phyloP scores from a whole-genome alignment of 2,888 invertebrate species.

The Drosophila fungiperda region DNA sequence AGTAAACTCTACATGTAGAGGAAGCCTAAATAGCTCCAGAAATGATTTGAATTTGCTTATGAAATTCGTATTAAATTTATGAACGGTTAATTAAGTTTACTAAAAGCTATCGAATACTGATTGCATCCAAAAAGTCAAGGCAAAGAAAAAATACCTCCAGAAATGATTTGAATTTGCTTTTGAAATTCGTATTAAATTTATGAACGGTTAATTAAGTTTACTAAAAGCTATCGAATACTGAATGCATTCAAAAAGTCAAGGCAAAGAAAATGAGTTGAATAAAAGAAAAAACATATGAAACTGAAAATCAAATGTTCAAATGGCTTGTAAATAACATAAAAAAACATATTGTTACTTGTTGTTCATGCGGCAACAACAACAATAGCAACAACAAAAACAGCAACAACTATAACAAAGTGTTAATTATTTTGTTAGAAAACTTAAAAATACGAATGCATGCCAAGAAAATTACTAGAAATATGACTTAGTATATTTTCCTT shows the following conservation, averaged over 20 bases:
- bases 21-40: conserved; percentile 27
- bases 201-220: conserved; percentile 54
- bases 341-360: conserved; percentile 57
- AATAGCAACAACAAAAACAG: conserved; percentile 22
- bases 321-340: conserved; percentile 58
- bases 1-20: conserved; percentile 45
- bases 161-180: conserved; percentile 12
- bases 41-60: conserved; percentile 12
- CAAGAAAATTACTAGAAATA: conserved; percentile 48
- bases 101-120: conserved; percentile 30
- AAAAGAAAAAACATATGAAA: conserved; percentile 24
- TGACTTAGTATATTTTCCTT: conserved; percentile 17
- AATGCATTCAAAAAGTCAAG: conserved; percentile 36
- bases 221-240: conserved; percentile 31
- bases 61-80: conserved; percentile 35
- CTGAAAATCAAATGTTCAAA: conserved; percentile 34
- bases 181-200: conserved; percentile 34
- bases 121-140: conserved; percentile 36
- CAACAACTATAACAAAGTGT: conserved; percentile 48
- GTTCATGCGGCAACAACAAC: conserved; percentile 67
- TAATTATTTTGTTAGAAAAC: conserved; percentile 60
- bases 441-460: conserved; percentile 54
- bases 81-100: conserved; percentile 54
- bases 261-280: conserved; percentile 20
- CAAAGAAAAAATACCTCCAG: conserved; percentile 23